Evolutionary conservation across 2,797 vertebrate species (phyloP), one percentile per base, ranked within the genome.

Genomic region (Pelodytes ibericus): DNA sequence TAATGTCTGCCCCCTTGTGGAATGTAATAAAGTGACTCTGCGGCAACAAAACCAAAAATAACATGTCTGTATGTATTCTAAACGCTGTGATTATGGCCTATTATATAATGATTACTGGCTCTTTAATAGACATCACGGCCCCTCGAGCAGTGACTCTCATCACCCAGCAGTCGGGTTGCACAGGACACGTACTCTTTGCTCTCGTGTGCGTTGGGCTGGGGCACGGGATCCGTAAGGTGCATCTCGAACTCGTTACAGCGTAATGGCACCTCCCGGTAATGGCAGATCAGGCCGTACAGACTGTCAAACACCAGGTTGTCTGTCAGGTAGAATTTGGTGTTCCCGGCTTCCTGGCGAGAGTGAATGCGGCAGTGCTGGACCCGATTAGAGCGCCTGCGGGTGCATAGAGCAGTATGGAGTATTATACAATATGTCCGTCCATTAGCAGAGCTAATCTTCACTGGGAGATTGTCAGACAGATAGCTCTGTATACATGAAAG

Each of bases 251-350:
- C 90, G 0, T 91, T 91, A 80, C 90, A 91, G 67, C 90, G 89
- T 61, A 91, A 85, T 0, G 90, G 90, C 71, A 90, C 89, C 81
- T 91, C 88, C 0, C 89, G 85, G 84, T 91, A 91, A 71, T 91
- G 90, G 81, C 84, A 86, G 84, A 91, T 91, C 77, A 91, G 88
- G 73, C 83, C 84, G 83, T 89, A 91, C 65, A 91, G 90, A 77
- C 89, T 91, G 82, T 91, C 90, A 0, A 91, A 91, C 57, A 91
- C 89, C 83, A 91, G 71, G 85, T 91, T 91, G 85, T 91, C 90
- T 0, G 90, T 91, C 84, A 91, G 82, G 83, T 89, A 91, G 85
- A 90, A 91, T 58, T 89, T 89, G 77, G 89, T 90, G 72, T 87
- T 81, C 0, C 90, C 90, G 0, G 88, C 88, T 26, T 91, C 90